phyloP scores from a whole-genome alignment of 1,140 invertebrate species.

The Saxidomus purpurata region DNA sequence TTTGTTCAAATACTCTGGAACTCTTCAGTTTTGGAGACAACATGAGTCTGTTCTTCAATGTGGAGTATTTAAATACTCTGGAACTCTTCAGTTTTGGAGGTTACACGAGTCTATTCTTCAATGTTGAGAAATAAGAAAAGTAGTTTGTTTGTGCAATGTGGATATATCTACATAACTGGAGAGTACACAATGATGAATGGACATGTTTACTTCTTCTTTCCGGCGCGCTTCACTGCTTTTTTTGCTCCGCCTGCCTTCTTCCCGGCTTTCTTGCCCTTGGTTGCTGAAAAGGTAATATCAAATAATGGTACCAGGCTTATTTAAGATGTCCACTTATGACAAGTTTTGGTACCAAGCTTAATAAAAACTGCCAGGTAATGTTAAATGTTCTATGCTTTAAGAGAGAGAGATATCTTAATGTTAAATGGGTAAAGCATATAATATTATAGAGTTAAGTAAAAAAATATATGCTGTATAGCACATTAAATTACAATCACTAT shows the following conservation, averaged over 20 bases:
- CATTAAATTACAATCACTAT: too few species aligned
- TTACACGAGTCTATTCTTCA: background rate
- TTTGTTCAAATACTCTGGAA: background rate
- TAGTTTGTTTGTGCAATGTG: background rate
- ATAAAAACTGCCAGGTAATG: too few species aligned
- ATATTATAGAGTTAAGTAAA: too few species aligned
- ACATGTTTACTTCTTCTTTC: slow-evolving; percentile 4
- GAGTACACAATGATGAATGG: background rate
- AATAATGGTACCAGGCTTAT: too few species aligned
- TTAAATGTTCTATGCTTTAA: too few species aligned
- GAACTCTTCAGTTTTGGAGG: slow-evolving; percentile 6
- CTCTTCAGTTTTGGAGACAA: background rate
- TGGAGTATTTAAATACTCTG: too few species aligned
- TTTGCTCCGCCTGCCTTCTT: background rate
- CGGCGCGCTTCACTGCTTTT: background rate
- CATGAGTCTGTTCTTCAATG: background rate
- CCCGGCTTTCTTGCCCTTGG: background rate
- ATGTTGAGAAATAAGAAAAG: background rate
- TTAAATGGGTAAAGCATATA: too few species aligned
- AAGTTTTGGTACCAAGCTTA: too few species aligned
- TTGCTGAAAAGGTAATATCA: too few species aligned
- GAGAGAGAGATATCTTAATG: too few species aligned
- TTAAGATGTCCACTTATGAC: too few species aligned
- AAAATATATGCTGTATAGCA: too few species aligned
- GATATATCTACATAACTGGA: slow-evolving; percentile 33